A percentile compares a stretch with the other conserved stretches of the same genome.
Conservation (phyloP, 1,140 invertebrate genomes). For the Pantala flavescens region DNA sequence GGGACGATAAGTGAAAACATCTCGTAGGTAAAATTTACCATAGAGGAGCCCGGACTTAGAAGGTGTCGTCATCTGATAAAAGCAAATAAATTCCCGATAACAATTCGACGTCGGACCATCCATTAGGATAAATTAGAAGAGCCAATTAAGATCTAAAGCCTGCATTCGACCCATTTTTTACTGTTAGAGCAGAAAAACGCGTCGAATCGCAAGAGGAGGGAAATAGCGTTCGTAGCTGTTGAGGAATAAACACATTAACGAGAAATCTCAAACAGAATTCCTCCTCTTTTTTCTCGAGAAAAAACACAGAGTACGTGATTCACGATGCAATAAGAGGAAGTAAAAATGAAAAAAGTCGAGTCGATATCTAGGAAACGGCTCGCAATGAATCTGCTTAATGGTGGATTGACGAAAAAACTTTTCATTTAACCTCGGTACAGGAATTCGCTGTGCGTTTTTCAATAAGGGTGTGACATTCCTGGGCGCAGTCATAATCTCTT, state of each 20-base stretch:
- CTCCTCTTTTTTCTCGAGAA: background rate
- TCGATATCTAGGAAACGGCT: background rate
- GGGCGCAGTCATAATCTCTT: background rate
- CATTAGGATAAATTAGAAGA: too few species aligned
- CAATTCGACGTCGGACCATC: too few species aligned
- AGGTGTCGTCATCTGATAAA: too few species aligned
- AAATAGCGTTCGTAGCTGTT: background rate
- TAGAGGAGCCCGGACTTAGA: too few species aligned
- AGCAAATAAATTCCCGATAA: too few species aligned
- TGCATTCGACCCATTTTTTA: background rate
- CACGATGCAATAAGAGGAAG: background rate
- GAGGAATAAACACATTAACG: background rate
- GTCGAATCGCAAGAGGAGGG: background rate
- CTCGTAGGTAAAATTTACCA: too few species aligned
- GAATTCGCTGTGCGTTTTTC: background rate
- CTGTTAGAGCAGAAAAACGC: background rate
- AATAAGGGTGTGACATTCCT: background rate
- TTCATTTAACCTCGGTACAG: background rate
- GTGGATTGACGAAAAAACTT: background rate
- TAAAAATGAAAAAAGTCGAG: background rate
- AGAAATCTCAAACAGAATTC: background rate
- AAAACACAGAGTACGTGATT: background rate
- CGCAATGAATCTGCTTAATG: background rate
- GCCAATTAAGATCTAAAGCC: too few species aligned
- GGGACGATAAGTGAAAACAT: too few species aligned